Conservation (phyloP, 2,888 invertebrate species). For the Mythimna lalbum region DNA sequence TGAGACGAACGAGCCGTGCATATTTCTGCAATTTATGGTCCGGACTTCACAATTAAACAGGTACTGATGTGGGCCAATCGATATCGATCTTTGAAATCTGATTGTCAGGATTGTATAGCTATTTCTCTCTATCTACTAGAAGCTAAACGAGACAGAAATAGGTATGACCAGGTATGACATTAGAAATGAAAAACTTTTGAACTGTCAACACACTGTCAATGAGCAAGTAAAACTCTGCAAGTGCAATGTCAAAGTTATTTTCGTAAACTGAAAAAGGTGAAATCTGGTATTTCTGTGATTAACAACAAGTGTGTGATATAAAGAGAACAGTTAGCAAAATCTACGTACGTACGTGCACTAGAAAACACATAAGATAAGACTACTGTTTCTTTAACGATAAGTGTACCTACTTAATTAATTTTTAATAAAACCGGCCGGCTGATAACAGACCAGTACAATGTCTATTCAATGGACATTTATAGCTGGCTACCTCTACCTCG, state of each 20-base stretch:
- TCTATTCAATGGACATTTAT: constrained; percentile 95
- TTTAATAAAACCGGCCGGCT: constrained; percentile 27
- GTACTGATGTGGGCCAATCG: neutral
- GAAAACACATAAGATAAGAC: neutral
- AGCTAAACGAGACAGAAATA: constrained; percentile 8
- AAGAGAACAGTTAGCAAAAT: neutral
- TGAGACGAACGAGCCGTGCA: neutral
- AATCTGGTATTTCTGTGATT: neutral
- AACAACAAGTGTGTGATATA: neutral
- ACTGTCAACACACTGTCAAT: too few relatives aligned
- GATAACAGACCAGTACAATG: constrained; percentile 85
- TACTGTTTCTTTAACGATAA: neutral
- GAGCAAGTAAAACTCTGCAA: neutral
- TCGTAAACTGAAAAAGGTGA: neutral
- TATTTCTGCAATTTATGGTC: neutral
- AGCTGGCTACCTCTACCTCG: constrained; percentile 93
- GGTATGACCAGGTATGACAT: neutral
- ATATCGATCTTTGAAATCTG: neutral
- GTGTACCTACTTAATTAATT: constrained; percentile 8
- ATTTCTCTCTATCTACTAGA: neutral
- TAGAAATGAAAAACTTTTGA: neutral
- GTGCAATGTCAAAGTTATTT: constrained; percentile 8
- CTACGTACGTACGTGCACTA: neutral
- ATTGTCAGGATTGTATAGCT: constrained; percentile 5
- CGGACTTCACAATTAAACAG: neutral